Evolutionary conservation across 2,797 vertebrate genomes (phyloP).

Genomic region (Enteromius trimaculatus): DNA sequence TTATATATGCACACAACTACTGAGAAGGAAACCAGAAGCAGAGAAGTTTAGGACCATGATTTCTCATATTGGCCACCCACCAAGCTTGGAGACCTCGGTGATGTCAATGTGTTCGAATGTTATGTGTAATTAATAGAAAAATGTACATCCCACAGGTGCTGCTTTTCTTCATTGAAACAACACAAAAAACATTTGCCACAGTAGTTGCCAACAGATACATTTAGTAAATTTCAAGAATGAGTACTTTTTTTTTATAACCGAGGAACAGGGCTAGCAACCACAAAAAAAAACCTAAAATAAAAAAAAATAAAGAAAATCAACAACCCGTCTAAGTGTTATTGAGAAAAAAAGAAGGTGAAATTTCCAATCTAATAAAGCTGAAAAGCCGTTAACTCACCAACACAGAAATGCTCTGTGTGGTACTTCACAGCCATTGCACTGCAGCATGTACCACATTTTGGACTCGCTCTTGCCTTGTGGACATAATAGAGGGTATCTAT

Average conservation of each 20-base stretch:
- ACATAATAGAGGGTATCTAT: conserved; percentile 78
- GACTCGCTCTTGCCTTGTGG: conserved; percentile 77
- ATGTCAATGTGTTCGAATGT: conserved; percentile 46
- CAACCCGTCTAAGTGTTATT: background rate
- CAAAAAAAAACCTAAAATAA: accelerated
- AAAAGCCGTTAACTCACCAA: conserved; percentile 11
- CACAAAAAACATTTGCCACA: conserved; percentile 28
- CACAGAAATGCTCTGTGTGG: conserved; percentile 24
- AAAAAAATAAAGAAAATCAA: background rate
- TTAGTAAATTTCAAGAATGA: conserved; percentile 7
- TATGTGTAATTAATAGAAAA: conserved; percentile 52
- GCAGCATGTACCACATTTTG: conserved; percentile 29
- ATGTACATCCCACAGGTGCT: conserved; percentile 48
- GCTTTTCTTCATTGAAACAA: conserved; percentile 36
- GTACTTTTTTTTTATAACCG: background rate
- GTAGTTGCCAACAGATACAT: conserved; percentile 37
- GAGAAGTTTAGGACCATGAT: conserved; percentile 48
- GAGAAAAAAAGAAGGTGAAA: background rate
- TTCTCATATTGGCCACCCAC: conserved; percentile 59
- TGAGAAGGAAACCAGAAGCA: conserved; percentile 37
- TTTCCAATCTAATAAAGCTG: conserved; percentile 25
- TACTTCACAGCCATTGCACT: conserved; percentile 24
- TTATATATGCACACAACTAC: conserved; percentile 58
- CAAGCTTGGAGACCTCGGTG: conserved; percentile 50
- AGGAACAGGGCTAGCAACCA: background rate